phyloP scores from a whole-genome alignment of 2,113 vertebrate species.

The Australoheros scitulus region DNA sequence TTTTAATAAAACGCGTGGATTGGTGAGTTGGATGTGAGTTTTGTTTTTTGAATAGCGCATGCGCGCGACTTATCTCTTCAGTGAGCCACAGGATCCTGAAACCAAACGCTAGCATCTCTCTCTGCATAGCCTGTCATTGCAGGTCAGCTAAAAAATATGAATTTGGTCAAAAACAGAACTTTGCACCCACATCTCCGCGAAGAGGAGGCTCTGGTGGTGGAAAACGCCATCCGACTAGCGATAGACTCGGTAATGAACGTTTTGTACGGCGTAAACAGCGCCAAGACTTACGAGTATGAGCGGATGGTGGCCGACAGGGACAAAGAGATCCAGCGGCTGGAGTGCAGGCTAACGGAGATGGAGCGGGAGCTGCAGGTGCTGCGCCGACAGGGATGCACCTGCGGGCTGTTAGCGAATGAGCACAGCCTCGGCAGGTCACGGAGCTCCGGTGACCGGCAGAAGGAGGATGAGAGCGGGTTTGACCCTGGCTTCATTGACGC shows the following conservation, averaged over 20 bases:
- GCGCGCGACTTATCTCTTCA: background rate
- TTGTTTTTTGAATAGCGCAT: background rate
- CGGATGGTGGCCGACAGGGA: conserved; percentile 72
- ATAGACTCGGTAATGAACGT: conserved; percentile 73
- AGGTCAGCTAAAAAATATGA: conserved; percentile 41
- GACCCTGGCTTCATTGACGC: background rate
- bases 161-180: conserved; percentile 24
- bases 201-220: conserved; percentile 67
- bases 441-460: background rate
- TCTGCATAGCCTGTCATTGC: background rate
- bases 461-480: background rate
- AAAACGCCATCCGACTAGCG: conserved; percentile 68
- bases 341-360: conserved; percentile 46
- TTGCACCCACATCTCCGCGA: conserved; percentile 51
- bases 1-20: background rate
- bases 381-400: conserved; percentile 37
- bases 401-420: background rate
- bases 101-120: background rate
- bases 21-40: background rate
- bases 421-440: background rate
- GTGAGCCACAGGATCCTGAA: background rate
- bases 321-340: conserved; percentile 71
- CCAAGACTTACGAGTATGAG: conserved; percentile 55
- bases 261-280: conserved; percentile 60
- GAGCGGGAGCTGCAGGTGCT: conserved; percentile 55